phyloP scores from a whole-genome alignment of 2,113 vertebrate species.

The Aleadryas rufinucha region DNA sequence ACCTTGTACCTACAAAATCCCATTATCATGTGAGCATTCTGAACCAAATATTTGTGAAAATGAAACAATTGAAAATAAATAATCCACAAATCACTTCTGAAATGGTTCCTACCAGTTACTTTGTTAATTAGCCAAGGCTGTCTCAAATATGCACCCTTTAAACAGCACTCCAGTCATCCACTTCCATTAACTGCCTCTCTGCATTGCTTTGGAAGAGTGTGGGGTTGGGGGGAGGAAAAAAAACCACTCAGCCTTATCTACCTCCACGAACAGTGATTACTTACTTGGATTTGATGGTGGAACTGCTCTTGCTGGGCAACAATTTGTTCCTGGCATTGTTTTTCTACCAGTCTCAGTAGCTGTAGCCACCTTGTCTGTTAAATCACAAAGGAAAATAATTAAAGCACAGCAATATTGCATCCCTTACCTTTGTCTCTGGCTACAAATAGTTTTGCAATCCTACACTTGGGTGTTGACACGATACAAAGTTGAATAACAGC shows the following conservation, averaged over 20 bases:
- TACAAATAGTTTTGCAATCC: not conserved
- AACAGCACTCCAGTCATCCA: not conserved
- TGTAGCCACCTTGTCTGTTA: constrained; percentile 88
- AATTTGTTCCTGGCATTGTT: constrained; percentile 92
- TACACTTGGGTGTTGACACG: not conserved
- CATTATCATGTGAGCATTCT: not conserved
- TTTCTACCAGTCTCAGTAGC: constrained; percentile 88
- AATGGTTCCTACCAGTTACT: not conserved
- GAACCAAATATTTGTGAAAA: not conserved
- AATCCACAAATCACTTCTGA: not conserved
- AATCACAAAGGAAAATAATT: constrained; percentile 45
- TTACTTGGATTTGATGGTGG: constrained; percentile 90
- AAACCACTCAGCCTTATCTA: not conserved
- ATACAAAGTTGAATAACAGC: not conserved
- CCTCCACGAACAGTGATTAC: not conserved
- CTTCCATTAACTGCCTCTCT: not conserved
- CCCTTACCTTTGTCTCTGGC: not conserved
- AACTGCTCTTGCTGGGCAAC: constrained; percentile 91
- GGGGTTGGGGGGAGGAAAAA: not conserved
- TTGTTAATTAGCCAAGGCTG: not conserved
- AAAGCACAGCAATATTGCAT: not conserved
- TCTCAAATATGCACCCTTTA: not conserved
- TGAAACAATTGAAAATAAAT: not conserved
- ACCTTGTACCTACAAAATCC: not conserved
- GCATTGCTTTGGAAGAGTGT: not conserved